Evolutionary conservation across 2,113 vertebrate genomes (phyloP), one percentile per base, ranked within the genome.

Genomic region (Vombatus ursinus): DNA sequence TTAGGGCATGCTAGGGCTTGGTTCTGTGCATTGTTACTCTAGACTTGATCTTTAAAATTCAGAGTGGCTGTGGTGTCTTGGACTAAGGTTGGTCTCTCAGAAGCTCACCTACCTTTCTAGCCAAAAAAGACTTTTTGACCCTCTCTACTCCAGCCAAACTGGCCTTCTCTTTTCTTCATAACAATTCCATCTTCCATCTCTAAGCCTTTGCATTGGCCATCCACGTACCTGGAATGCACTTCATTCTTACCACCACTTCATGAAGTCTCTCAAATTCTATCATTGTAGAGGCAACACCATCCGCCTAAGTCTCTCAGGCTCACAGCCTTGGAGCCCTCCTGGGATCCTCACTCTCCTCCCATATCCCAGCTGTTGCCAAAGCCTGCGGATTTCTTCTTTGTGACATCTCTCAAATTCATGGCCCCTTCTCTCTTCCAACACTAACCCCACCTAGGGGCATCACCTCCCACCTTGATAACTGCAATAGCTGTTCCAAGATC

Each of bases 41-140:
- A 77, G 68, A 77, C 61, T 50, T 31, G 22, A 6, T 94, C 50
- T 93, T 50, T n/a, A 47, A 49, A 54, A 61, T 49, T 91, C 89
- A 52, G 89, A 5, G 16, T 47, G 26, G 93, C 52, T 57, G 19
- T 44, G 51, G 89, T 96, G 57, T 22, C 48, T 90, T 37, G 31
- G 89, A 28, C 92, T 52, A 94, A 94, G 3, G 6, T 68, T 93
- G 92, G 92, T 94, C 26, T 92, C 54, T 95, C 48, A 2, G 49
- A 52, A 95, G 50, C 90, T 93, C n/a, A 92, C 37, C 57, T 77
- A 77, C 37, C 37, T n/a, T 77, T 77, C 68, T n/a, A n/a, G 6
- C 5, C 1, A 19, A n/a, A n/a, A n/a, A n/a, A n/a, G n/a, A n/a
- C n/a, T n/a, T n/a, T n/a, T n/a, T n/a, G n/a, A n/a, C n/a, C n/a